phyloP scores from a whole-genome alignment of 1,140 invertebrate species.

The Archegozetes longisetosus region DNA sequence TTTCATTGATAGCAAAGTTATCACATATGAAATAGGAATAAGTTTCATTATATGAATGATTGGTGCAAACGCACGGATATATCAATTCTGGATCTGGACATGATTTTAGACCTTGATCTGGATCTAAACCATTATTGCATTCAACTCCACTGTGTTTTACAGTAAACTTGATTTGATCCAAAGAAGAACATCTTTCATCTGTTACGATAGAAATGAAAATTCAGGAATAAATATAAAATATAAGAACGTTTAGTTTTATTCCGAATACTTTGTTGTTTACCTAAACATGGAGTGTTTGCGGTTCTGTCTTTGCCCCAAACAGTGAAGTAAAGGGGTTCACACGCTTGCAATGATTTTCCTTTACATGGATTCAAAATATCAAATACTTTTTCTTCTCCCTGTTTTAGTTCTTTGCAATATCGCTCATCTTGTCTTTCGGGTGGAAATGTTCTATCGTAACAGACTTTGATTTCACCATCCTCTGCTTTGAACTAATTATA shows the following conservation, averaged over 20 bases:
- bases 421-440: conserved; percentile 2
- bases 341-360: background rate
- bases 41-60: too few species aligned
- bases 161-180: conserved; percentile 10
- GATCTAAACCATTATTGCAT: too few species aligned
- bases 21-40: too few species aligned
- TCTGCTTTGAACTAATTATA: background rate
- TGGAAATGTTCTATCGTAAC: conserved; percentile 6
- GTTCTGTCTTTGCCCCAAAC: conserved; percentile 8
- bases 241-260: too few species aligned
- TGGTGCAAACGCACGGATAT: too few species aligned
- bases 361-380: conserved; percentile 2
- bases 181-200: background rate
- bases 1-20: too few species aligned
- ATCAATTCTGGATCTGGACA: too few species aligned
- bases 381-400: background rate
- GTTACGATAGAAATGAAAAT: too few species aligned
- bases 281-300: background rate
- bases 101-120: too few species aligned
- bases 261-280: too few species aligned
- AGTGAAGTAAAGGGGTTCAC: conserved; percentile 13
- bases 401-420: conserved; percentile 11
- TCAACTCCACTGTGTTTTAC: conserved; percentile 2
- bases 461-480: conserved; percentile 6
- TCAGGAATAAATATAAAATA: too few species aligned